Percentiles rank a stretch among this genome's conserved stretches.
Conservation (phyloP, 2,113 vertebrate genomes). For the Alectura lathami region DNA sequence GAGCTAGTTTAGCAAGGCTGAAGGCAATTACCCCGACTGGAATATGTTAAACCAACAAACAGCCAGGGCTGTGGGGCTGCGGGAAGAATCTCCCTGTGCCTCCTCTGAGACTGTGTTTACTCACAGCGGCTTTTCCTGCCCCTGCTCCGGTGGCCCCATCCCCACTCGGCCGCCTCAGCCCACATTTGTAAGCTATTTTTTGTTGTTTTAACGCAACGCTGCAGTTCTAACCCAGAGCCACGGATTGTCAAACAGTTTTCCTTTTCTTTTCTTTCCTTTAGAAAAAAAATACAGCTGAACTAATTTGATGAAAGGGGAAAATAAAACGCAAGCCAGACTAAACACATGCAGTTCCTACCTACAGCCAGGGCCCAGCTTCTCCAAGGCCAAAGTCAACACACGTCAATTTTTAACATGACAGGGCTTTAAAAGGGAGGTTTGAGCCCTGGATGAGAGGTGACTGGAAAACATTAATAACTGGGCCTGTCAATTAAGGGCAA, state of each 20-base stretch:
- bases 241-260: conserved; percentile 55
- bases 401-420: conserved; percentile 76
- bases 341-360: conserved; percentile 78
- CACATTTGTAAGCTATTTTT: conserved; percentile 37
- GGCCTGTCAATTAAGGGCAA: conserved; percentile 69
- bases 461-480: conserved; percentile 73
- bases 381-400: conserved; percentile 76
- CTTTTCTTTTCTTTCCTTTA: conserved; percentile 55
- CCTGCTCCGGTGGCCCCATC: neutral
- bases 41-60: neutral
- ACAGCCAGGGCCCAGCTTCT: conserved; percentile 68
- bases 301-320: conserved; percentile 79
- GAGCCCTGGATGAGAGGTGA: conserved; percentile 58
- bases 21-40: neutral
- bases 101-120: neutral
- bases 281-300: conserved; percentile 73
- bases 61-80: neutral
- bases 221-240: conserved; percentile 67
- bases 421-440: conserved; percentile 66
- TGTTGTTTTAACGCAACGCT: conserved; percentile 35
- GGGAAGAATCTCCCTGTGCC: neutral
- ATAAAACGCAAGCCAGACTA: conserved; percentile 77
- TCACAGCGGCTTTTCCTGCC: neutral
- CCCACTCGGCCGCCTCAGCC: neutral
- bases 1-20: neutral